phyloP scores from a whole-genome alignment of 2,888 invertebrate genomes.

The Eulithis prunata region DNA sequence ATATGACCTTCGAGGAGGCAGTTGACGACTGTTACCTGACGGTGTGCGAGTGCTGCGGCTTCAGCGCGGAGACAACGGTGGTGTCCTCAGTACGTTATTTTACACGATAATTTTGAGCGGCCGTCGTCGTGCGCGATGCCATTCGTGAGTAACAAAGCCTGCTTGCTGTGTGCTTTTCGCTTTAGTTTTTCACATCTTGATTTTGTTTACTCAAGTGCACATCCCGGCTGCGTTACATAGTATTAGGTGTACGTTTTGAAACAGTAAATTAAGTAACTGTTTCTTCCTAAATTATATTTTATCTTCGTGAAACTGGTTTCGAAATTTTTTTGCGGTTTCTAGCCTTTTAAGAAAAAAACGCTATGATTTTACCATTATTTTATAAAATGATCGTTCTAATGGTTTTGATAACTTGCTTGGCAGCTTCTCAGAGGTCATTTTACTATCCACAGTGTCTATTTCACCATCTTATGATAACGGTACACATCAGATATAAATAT shows the following conservation, averaged over 20 bases:
- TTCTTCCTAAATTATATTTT: background rate
- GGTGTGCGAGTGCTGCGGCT: conserved; percentile 83
- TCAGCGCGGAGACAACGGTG: conserved; percentile 80
- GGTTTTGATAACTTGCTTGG: no score
- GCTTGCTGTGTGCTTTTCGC: conserved; percentile 62
- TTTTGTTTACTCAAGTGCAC: conserved; percentile 45
- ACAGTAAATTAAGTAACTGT: background rate
- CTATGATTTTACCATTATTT: no score
- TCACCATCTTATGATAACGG: no score
- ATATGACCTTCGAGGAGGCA: conserved; percentile 79
- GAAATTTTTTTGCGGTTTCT: background rate
- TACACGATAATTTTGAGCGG: conserved; percentile 78
- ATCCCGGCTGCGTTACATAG: conserved; percentile 4
- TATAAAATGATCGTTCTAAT: no score
- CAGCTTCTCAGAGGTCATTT: no score
- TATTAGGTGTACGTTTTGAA: background rate
- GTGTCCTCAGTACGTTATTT: conserved; percentile 80
- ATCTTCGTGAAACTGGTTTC: conserved; percentile 1
- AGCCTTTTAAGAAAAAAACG: no score
- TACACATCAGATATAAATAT: no score
- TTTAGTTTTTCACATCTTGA: conserved; percentile 39
- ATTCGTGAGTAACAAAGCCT: conserved; percentile 77
- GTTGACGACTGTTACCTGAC: conserved; percentile 78
- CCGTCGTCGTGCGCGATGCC: conserved; percentile 68
- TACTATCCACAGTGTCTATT: no score